These are phyloP conservation scores for Ranitomeya variabilis DNA, from an alignment of 2,113 vertebrate genomes.

Conservation along the genomic window DNA sequence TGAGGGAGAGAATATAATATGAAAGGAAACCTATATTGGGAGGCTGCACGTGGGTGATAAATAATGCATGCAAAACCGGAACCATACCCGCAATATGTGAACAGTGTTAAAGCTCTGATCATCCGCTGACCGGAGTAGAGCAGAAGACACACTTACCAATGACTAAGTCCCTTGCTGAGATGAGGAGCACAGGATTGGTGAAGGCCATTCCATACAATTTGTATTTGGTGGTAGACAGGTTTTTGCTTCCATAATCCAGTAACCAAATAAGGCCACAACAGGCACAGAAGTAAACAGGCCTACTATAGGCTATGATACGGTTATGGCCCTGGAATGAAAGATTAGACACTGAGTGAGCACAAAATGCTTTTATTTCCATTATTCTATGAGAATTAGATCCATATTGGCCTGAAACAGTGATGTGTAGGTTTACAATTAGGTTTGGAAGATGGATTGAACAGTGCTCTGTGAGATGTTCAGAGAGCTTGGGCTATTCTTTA, in stretches of 20 bases:
- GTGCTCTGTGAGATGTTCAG: no score
- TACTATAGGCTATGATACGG: conserved; percentile 98
- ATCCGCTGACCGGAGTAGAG: not conserved
- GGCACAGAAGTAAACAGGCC: conserved; percentile 98
- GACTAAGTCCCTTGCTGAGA: conserved; percentile 92
- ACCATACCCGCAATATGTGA: not conserved
- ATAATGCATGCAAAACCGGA: not conserved
- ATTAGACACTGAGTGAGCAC: not conserved
- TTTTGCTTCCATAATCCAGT: conserved; percentile 89
- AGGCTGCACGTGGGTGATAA: not conserved
- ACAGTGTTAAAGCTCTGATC: not conserved
- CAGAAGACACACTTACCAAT: conserved; percentile 78
- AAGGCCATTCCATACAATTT: conserved; percentile 90
- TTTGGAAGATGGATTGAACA: no score
- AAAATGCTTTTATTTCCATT: not conserved
- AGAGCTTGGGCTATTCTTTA: not conserved
- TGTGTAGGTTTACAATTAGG: no score
- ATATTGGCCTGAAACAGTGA: not conserved
- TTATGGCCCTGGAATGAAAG: conserved; percentile 86
- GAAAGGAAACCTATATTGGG: not conserved
- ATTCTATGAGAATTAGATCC: not conserved
- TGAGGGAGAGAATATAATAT: not conserved
- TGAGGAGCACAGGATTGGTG: conserved; percentile 88
- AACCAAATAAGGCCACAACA: conserved; percentile 98
- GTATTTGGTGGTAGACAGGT: conserved; percentile 80